These are phyloP conservation scores for Tychaedon coryphoeus DNA, from an alignment of 2,113 vertebrate species.

Conservation along the genomic window DNA sequence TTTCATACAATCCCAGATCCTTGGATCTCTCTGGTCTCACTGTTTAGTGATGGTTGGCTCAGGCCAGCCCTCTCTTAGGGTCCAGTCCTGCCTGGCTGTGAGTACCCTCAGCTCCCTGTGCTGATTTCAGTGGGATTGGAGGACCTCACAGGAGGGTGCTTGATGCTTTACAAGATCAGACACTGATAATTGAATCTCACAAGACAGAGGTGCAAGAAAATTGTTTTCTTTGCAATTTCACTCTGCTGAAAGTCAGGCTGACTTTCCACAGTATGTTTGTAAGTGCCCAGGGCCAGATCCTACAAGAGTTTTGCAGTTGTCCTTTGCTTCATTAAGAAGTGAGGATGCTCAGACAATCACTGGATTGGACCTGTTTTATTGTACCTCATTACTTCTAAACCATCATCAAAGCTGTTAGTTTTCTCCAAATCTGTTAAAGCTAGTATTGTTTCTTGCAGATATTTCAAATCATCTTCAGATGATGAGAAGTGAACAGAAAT, in stretches of 20 bases:
- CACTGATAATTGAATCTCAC: conserved; percentile 8
- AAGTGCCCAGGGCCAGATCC: neutral
- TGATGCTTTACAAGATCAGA: conserved; percentile 8
- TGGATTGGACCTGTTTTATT: neutral
- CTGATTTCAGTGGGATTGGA: neutral
- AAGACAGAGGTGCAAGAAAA: conserved; percentile 13
- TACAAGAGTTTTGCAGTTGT: neutral
- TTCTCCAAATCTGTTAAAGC: neutral
- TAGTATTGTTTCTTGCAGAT: neutral
- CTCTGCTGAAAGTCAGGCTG: neutral
- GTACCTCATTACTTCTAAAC: neutral
- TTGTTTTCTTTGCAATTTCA: conserved; percentile 37
- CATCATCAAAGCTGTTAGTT: neutral
- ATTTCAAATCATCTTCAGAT: neutral
- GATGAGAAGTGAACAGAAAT: neutral
- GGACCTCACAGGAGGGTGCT: conserved; percentile 29
- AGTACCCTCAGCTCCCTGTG: neutral
- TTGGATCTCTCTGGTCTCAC: neutral
- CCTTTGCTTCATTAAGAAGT: neutral
- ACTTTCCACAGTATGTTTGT: neutral
- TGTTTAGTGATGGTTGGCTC: neutral
- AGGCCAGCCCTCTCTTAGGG: neutral
- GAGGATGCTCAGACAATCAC: neutral
- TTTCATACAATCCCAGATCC: neutral
- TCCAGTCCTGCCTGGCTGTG: neutral